Base-by-base conservation (phyloP, 1,140 invertebrate genomes). In the Argopecten irradians region DNA sequence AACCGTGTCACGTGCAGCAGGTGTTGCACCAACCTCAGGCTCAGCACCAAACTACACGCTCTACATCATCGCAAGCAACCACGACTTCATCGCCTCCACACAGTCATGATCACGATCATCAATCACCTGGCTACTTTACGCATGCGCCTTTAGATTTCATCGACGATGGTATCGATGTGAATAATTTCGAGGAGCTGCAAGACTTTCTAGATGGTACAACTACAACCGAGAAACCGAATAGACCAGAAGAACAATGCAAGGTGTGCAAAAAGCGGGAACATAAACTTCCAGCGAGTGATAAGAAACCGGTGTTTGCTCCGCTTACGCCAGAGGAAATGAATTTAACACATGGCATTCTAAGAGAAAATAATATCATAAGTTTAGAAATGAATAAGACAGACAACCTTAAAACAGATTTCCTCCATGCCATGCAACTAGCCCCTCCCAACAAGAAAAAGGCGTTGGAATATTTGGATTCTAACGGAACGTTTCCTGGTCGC, bases 401-500 rank as follows among this genome's bases (percentile, higher is more conserved):
- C 19, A 36, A 33, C 2, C 71, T 93, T 28, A 91, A 90, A 28
- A 86, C 86, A 3, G 91, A 90, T 36, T 92, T 89, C 28, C 90
- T 94, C 14, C 91, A 86, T 43, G 87, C 86, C 14, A 90, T 92
- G 22, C 91, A 93, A 34, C 84, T 94, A 0, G 46, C 90, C 33
- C 90, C 92, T 32, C 90, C 91, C 0, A 55, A 86, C 13, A 94
- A 94, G 88, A 22, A 34, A 0, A 91, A 92, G 2, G 92, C 90
- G 9, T 35, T 94, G 14, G 43, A 82, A 5, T 93, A 90, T 87
- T 87, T 94, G 34, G 92, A 94, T 71, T 82, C 82, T 0, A 86
- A 88, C 13, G 91, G 90, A 1, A 1, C 86, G 13, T 87, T 91
- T 84, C 91, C 93, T 0, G 90, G 89, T 9, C 89, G 94, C n/a